These are phyloP conservation scores for Scaptomyza graminum DNA, from an alignment of 1,140 invertebrate genomes.

Conservation along the genomic window DNA sequence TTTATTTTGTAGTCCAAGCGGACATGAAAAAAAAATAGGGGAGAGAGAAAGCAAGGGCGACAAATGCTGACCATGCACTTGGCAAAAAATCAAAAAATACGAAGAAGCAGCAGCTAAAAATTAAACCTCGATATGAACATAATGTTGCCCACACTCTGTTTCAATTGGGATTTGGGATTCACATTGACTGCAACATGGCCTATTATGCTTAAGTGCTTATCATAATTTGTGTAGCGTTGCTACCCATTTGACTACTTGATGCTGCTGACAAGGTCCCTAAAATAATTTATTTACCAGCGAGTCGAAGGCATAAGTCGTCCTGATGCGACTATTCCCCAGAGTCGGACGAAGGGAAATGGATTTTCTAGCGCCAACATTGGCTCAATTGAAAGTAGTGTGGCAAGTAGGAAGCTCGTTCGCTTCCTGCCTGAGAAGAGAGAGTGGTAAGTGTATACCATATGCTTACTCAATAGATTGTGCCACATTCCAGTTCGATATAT, in stretches of 20 bases:
- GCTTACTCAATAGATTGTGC: slow-evolving; percentile 15
- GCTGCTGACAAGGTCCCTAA: slow-evolving; percentile 3
- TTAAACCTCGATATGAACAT: slow-evolving; percentile 32
- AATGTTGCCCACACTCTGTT: slow-evolving; percentile 27
- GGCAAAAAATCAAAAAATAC: slow-evolving; percentile 45
- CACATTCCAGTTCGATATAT: no score
- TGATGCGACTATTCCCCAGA: slow-evolving; percentile 48
- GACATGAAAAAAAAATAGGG: not conserved
- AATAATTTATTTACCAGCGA: slow-evolving; percentile 40
- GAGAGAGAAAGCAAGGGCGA: not conserved
- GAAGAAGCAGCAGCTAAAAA: slow-evolving; percentile 4
- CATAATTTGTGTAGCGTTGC: slow-evolving; percentile 66
- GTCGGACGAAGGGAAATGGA: slow-evolving; percentile 53
- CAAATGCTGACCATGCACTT: slow-evolving; percentile 64
- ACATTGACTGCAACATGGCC: slow-evolving; percentile 71
- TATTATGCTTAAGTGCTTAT: slow-evolving; percentile 77
- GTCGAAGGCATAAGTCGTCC: slow-evolving; percentile 55
- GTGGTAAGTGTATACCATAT: not conserved
- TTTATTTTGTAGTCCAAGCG: slow-evolving; percentile 49
- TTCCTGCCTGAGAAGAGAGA: not conserved
- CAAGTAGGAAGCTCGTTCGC: slow-evolving; percentile 22
- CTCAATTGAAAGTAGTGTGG: slow-evolving; percentile 21
- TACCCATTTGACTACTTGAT: slow-evolving; percentile 15
- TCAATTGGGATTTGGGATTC: slow-evolving; percentile 31
- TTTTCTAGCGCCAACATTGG: slow-evolving; percentile 29